These are phyloP conservation scores for Pterophyllum scalare DNA, from an alignment of 2,113 vertebrate species.

Conservation along the genomic window DNA sequence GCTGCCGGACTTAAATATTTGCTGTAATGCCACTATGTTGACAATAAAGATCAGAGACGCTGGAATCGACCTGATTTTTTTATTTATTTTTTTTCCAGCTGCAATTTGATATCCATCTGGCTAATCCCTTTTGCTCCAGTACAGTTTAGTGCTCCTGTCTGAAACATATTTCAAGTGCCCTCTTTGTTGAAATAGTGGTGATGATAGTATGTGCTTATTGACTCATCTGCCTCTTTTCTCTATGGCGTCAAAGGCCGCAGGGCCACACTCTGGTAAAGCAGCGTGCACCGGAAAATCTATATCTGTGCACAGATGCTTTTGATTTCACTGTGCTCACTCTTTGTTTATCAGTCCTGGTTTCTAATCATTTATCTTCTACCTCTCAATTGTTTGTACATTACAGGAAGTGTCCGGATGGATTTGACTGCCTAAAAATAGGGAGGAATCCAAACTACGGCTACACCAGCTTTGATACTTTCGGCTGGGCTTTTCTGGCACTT, in stretches of 20 bases:
- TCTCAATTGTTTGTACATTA: slow-evolving; percentile 41
- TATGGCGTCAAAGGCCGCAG: slow-evolving; percentile 33
- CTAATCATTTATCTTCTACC: slow-evolving; percentile 5
- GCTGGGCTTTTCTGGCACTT: slow-evolving; percentile 95
- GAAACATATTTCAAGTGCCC: slow-evolving; percentile 56
- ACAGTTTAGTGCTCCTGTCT: slow-evolving; percentile 58
- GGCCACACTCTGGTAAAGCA: slow-evolving; percentile 21
- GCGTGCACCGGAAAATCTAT: neutral
- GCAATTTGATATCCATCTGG: slow-evolving; percentile 78
- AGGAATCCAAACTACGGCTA: slow-evolving; percentile 95
- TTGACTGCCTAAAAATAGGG: slow-evolving; percentile 90
- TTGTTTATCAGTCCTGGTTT: slow-evolving; percentile 25
- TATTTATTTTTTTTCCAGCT: slow-evolving; percentile 34
- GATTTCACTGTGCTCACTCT: neutral
- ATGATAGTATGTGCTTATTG: slow-evolving; percentile 43
- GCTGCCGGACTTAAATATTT: slow-evolving; percentile 72
- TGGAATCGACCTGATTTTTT: slow-evolving; percentile 46
- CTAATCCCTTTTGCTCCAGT: slow-evolving; percentile 71
- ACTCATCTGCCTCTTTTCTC: slow-evolving; percentile 42
- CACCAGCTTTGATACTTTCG: slow-evolving; percentile 96
- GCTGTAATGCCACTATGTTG: slow-evolving; percentile 70
- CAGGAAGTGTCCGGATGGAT: slow-evolving; percentile 93
- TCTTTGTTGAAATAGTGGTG: slow-evolving; percentile 49
- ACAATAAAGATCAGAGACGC: slow-evolving; percentile 71
- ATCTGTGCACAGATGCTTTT: slow-evolving; percentile 27